These are phyloP conservation scores for Tetheella fluctuosa DNA, from an alignment of 2,888 invertebrate genomes.

Conservation along the genomic window DNA sequence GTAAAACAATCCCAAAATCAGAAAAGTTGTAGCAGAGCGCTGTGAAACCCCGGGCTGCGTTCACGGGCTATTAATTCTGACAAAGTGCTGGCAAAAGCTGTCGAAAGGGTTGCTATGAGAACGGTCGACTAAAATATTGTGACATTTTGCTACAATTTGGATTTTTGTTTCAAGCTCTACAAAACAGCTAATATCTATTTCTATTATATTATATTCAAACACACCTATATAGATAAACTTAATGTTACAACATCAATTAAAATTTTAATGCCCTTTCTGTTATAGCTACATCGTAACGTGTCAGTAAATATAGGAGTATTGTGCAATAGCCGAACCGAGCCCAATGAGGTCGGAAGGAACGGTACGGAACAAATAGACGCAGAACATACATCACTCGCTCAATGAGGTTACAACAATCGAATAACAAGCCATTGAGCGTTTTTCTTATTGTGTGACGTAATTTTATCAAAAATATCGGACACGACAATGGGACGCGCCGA, in stretches of 20 bases:
- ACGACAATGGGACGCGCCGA: conserved; percentile 71
- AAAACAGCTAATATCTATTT: not conserved
- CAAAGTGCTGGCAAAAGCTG: conserved; percentile 66
- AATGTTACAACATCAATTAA: conserved; percentile 28
- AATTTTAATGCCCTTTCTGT: conserved; percentile 31
- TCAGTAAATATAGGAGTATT: conserved; percentile 63
- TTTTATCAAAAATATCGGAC: conserved; percentile 82
- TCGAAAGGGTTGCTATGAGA: conserved; percentile 74
- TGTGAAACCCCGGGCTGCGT: conserved; percentile 58
- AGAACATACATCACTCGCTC: conserved; percentile 76
- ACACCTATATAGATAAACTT: conserved; percentile 25
- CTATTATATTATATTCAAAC: not conserved
- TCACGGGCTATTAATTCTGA: conserved; percentile 82
- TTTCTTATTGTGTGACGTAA: conserved; percentile 76
- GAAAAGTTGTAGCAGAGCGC: conserved; percentile 66
- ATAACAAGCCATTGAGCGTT: conserved; percentile 76
- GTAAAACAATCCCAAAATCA: conserved; percentile 80
- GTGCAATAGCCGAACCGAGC: conserved; percentile 63
- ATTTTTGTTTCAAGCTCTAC: not conserved
- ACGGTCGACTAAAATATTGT: conserved; percentile 73
- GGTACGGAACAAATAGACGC: conserved; percentile 48
- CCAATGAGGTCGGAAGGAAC: conserved; percentile 75
- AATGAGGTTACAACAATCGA: conserved; percentile 79
- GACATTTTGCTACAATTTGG: conserved; percentile 54
- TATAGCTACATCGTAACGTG: conserved; percentile 49